phyloP scores from a whole-genome alignment of 2,888 invertebrate species.

The Tinea pellionella region DNA sequence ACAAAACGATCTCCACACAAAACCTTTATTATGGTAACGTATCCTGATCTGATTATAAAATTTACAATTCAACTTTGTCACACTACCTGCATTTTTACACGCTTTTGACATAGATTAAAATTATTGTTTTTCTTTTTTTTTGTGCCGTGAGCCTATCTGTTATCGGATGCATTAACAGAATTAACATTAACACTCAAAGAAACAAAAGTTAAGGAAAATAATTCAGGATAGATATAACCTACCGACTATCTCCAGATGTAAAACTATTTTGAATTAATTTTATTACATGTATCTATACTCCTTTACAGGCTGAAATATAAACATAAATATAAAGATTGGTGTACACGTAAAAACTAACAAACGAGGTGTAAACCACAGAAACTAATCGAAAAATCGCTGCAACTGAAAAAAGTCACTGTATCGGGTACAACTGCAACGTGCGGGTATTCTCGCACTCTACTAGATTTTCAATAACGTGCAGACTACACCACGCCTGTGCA shows the following conservation, averaged over 20 bases:
- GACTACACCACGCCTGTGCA: background rate
- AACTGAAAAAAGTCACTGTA: background rate
- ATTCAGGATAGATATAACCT: too few species aligned
- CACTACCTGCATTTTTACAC: background rate
- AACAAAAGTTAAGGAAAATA: too few species aligned
- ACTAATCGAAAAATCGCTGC: background rate
- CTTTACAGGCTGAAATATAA: too few species aligned
- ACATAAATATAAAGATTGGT: too few species aligned
- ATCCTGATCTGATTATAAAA: slow-evolving; percentile 27
- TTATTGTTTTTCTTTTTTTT: background rate
- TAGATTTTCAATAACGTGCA: slow-evolving; percentile 1
- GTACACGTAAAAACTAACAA: background rate
- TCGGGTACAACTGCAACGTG: background rate
- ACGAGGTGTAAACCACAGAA: background rate
- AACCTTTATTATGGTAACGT: slow-evolving; percentile 43
- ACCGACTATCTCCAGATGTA: too few species aligned
- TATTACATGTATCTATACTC: too few species aligned
- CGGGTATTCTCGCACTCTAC: background rate
- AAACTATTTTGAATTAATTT: too few species aligned
- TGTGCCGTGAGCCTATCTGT: too few species aligned
- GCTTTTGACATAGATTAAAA: background rate
- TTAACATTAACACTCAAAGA: too few species aligned
- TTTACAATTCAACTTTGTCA: slow-evolving; percentile 35
- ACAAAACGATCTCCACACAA: background rate
- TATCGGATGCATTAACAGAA: too few species aligned